Conservation (phyloP, 2,888 invertebrate species). For the Antheraea assamensis region DNA sequence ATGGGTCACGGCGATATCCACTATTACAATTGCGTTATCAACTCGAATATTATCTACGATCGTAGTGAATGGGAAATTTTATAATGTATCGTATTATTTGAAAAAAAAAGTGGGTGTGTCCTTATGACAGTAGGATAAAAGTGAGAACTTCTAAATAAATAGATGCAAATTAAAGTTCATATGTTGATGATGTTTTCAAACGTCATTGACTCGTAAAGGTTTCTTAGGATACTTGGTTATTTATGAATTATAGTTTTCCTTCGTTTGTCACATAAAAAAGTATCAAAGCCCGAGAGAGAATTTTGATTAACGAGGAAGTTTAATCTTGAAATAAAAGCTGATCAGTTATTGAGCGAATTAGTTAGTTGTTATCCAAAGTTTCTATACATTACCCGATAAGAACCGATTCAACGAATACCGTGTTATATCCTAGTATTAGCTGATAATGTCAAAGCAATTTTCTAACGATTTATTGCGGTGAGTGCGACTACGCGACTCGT, state of each 20-base stretch:
- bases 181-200: too few species aligned
- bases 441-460: slow-evolving; percentile 62
- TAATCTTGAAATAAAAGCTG: background rate
- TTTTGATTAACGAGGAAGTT: background rate
- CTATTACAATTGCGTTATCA: background rate
- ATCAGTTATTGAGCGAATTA: background rate
- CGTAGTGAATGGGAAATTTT: background rate
- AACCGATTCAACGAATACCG: slow-evolving; percentile 35
- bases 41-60: background rate
- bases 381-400: background rate
- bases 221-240: too few species aligned
- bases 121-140: background rate
- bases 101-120: background rate
- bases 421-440: slow-evolving; percentile 51
- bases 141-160: too few species aligned
- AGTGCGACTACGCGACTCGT: slow-evolving; percentile 27
- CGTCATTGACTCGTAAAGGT: too few species aligned
- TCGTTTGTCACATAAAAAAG: background rate
- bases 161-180: too few species aligned
- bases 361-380: background rate
- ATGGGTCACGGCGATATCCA: slow-evolving; percentile 71
- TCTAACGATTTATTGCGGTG: slow-evolving; percentile 43
- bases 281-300: background rate
- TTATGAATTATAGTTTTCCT: too few species aligned
- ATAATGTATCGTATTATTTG: background rate